Evolutionary conservation across 2,888 invertebrate genomes (phyloP).

Genomic region (Orthosia cruda): DNA sequence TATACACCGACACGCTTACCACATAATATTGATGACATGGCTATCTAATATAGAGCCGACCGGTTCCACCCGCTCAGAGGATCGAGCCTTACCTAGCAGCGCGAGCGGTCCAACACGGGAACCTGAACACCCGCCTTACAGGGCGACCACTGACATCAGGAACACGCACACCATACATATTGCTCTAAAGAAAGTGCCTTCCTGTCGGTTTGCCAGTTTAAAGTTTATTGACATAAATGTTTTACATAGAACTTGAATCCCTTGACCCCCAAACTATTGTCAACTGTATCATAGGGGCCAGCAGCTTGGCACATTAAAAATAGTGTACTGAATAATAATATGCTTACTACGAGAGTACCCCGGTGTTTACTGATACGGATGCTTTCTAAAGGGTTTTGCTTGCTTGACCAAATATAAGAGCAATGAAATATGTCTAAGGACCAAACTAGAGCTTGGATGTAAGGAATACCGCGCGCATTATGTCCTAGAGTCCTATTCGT

Average conservation of each 20-base stretch:
- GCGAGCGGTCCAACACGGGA: slow-evolving; percentile 1
- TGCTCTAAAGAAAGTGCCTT: not conserved
- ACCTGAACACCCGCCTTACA: not conserved
- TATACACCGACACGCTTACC: not conserved
- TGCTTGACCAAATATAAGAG: not conserved
- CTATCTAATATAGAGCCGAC: not conserved
- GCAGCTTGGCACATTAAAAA: too few species aligned
- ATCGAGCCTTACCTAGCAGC: not conserved
- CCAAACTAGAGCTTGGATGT: not conserved
- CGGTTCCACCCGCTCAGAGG: slow-evolving; percentile 6
- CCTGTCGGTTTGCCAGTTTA: not conserved
- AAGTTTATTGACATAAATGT: not conserved
- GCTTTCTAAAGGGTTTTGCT: not conserved
- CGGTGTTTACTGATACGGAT: not conserved
- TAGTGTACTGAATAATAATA: too few species aligned
- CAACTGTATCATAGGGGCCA: too few species aligned
- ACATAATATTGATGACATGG: slow-evolving; percentile 7
- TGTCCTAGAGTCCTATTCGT: too few species aligned
- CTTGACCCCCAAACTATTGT: too few species aligned
- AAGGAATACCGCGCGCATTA: not conserved
- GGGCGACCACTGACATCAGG: not conserved
- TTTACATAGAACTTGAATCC: too few species aligned
- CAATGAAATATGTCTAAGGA: not conserved
- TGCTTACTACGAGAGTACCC: too few species aligned
- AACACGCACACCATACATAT: too few species aligned